Percentiles rank a stretch among this genome's conserved stretches.
Evolutionary conservation across 2,888 invertebrate species (phyloP).

Genomic region (Amorpha juglandis): DNA sequence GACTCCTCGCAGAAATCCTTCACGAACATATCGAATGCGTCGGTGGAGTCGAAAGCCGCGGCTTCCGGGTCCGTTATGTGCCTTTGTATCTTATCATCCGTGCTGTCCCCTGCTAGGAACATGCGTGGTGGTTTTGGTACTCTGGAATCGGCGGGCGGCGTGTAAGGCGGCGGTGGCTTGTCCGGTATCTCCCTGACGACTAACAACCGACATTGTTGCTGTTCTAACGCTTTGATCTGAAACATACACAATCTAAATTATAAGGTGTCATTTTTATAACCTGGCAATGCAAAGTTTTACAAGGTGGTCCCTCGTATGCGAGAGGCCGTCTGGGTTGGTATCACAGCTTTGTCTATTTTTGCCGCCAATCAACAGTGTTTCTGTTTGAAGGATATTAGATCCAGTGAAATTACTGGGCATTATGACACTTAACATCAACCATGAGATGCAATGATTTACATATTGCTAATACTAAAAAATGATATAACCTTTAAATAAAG

Average conservation of each 20-base stretch:
- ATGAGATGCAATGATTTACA: too few relatives aligned
- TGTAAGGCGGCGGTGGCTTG: slow-evolving; percentile 79
- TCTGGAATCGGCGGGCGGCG: slow-evolving; percentile 62
- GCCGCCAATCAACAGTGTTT: too few relatives aligned
- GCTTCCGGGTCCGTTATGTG: slow-evolving; percentile 38
- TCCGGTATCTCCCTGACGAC: slow-evolving; percentile 78
- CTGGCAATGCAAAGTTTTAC: too few relatives aligned
- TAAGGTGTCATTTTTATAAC: too few relatives aligned
- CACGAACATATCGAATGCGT: slow-evolving; percentile 63
- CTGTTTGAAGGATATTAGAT: too few relatives aligned
- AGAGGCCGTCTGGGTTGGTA: too few relatives aligned
- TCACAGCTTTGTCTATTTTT: too few relatives aligned
- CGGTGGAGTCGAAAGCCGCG: slow-evolving; percentile 43
- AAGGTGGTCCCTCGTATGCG: too few relatives aligned
- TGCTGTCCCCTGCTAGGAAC: slow-evolving; percentile 53
- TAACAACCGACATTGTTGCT: slow-evolving; percentile 70
- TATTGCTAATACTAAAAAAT: too few relatives aligned
- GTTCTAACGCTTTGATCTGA: slow-evolving; percentile 77
- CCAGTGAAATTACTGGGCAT: too few relatives aligned
- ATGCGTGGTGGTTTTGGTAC: slow-evolving; percentile 49
- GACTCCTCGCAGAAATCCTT: slow-evolving; percentile 68
- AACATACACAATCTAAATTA: background rate
- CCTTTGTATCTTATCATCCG: slow-evolving; percentile 54
- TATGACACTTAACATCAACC: too few relatives aligned
- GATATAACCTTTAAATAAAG: too few relatives aligned